These are phyloP conservation scores for Amazona guildingii DNA, from an alignment of 2,113 vertebrate species.

Conservation along the genomic window DNA sequence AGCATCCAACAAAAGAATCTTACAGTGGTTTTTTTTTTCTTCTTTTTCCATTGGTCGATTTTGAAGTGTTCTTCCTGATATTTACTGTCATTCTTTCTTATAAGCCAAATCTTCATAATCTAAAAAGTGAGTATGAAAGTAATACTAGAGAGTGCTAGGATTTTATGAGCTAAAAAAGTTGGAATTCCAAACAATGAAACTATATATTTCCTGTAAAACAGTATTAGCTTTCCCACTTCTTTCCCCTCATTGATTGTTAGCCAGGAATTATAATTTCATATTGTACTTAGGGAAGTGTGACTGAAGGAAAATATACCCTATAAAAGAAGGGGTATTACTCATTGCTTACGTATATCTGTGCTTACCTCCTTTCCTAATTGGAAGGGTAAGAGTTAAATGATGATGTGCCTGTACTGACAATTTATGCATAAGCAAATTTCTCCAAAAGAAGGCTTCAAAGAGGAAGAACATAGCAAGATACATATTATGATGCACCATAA, in stretches of 20 bases:
- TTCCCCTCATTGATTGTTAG: rapidly evolving
- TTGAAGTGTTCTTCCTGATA: background rate
- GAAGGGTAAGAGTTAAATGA: background rate
- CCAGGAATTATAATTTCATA: background rate
- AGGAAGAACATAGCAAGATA: background rate
- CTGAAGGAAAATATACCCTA: background rate
- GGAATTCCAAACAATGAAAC: background rate
- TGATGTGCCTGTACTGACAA: background rate
- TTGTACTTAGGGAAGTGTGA: background rate
- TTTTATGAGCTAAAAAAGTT: background rate
- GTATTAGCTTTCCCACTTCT: background rate
- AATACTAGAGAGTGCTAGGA: background rate
- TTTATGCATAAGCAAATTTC: background rate
- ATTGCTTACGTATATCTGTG: background rate
- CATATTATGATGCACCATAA: background rate
- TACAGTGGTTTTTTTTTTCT: rapidly evolving
- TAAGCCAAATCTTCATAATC: background rate
- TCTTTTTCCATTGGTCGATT: background rate
- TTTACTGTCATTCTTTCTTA: background rate
- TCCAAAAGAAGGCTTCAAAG: background rate
- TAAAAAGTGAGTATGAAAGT: background rate
- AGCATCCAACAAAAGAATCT: background rate
- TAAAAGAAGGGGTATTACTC: background rate
- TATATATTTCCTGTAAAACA: background rate
- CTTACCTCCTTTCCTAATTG: background rate